These are phyloP conservation scores for Cinclus cinclus DNA, from an alignment of 2,113 vertebrate genomes.

Conservation along the genomic window DNA sequence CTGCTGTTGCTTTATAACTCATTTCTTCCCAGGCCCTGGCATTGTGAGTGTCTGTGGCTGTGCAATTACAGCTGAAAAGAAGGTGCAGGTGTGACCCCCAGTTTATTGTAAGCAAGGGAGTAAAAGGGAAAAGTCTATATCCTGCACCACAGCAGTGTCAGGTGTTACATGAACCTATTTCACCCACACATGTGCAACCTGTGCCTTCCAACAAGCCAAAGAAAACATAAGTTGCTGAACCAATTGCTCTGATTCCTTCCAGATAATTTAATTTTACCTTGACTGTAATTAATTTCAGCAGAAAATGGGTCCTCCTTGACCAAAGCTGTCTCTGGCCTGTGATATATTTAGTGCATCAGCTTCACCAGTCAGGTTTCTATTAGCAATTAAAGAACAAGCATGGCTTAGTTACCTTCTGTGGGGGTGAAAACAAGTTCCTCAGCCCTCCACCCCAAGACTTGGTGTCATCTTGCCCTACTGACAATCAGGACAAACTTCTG, in stretches of 20 bases:
- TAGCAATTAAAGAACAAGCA: neutral
- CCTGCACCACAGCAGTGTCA: neutral
- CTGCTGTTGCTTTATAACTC: neutral
- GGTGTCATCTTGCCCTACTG: neutral
- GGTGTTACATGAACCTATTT: neutral
- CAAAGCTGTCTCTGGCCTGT: neutral
- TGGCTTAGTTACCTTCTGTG: neutral
- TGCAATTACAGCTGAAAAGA: neutral
- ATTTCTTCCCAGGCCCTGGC: neutral
- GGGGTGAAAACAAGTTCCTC: neutral
- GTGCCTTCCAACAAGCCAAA: neutral
- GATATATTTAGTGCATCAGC: neutral
- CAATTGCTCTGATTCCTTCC: neutral
- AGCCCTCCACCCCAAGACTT: neutral
- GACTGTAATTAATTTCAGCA: neutral
- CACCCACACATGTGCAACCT: neutral
- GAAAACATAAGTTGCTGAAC: neutral
- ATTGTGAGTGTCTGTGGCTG: neutral
- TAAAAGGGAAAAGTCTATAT: neutral
- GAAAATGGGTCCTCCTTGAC: neutral
- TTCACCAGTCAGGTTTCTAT: neutral
- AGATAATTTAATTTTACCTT: neutral
- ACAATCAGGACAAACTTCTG: neutral
- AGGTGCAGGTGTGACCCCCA: neutral
- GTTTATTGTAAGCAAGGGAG: neutral